Percentiles rank a stretch among this genome's conserved stretches.
phyloP scores from a whole-genome alignment of 2,113 vertebrate species.

The Tragelaphus buxtoni region DNA sequence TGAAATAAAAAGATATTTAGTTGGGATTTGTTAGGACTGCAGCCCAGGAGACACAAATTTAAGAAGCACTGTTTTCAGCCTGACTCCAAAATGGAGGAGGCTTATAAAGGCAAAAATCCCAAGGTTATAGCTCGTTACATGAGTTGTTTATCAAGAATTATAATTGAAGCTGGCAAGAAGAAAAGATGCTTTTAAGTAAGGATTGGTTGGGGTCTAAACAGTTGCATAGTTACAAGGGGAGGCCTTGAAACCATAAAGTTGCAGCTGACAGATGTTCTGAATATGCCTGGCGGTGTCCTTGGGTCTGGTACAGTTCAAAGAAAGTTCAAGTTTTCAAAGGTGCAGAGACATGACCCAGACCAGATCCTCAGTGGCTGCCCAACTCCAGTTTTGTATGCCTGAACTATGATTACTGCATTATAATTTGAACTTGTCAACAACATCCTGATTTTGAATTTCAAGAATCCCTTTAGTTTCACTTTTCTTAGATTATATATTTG shows the following conservation, averaged over 20 bases:
- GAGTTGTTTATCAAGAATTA: neutral
- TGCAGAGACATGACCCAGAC: neutral
- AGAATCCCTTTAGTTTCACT: neutral
- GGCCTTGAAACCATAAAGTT: neutral
- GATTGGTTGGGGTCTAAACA: neutral
- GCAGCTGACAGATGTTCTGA: neutral
- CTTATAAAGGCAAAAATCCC: neutral
- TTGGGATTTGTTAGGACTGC: neutral
- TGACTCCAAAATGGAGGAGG: neutral
- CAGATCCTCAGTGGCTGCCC: neutral
- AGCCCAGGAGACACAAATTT: neutral
- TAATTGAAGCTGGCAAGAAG: neutral
- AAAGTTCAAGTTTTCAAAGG: neutral
- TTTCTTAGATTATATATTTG: neutral
- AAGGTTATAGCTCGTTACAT: neutral
- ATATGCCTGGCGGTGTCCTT: neutral
- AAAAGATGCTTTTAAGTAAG: neutral
- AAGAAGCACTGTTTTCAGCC: neutral
- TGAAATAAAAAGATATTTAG: neutral
- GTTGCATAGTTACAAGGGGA: neutral
- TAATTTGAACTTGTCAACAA: neutral
- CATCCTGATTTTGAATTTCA: neutral
- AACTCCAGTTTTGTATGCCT: neutral
- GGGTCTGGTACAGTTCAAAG: neutral
- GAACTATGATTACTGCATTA: neutral